Base-by-base conservation (phyloP, 2,888 invertebrate genomes). In the Thecocarcelia acutangulata region DNA sequence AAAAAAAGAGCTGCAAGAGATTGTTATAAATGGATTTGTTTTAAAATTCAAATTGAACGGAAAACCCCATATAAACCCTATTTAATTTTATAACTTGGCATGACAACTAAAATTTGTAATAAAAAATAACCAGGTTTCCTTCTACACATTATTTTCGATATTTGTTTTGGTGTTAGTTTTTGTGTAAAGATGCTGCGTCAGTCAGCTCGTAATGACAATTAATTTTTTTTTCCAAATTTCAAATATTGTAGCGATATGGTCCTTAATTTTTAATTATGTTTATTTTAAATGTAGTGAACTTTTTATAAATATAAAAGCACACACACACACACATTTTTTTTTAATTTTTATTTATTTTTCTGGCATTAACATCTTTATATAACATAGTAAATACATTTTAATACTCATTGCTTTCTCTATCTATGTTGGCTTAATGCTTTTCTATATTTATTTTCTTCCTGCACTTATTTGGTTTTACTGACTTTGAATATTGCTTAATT, bases 151-250 rank as follows among this genome's bases (percentile, higher is more conserved):
- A 12, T 8, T 17, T 37, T 37, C 12, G 11, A 1, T 52, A 28
- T 40, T 11, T 15, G 6, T 64, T 54, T 64, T 80, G 74, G 80
- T 80, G 59, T 66, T 66, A 63, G 80, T 69, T 33, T 52, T 64
- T 59, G 33, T 44, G 21, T 52, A 42, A 50, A n/a, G 37, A 54
- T 66, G 44, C 11, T 37, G 17, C 13, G 9, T 9, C 9, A 52
- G 52, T 37, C 17, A 46, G n/a, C n/a, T n/a, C n/a, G n/a, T n/a
- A n/a, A n/a, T n/a, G 56, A 19, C 21, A 44, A 19, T 6, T 6
- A 17, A 37, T 48, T 24, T 52, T 52, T 46, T 66, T 24, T 17
- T 52, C 44, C 15, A 80, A 69, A 59, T 70, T 56, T 72, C 61
- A 40, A 50, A 46, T 63, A 56, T 63, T 80, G 52, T 68, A 66